A percentile compares a stretch with the other conserved stretches of the same genome.
phyloP scores from a whole-genome alignment of 2,888 invertebrate species.

The Acronicta psi region DNA sequence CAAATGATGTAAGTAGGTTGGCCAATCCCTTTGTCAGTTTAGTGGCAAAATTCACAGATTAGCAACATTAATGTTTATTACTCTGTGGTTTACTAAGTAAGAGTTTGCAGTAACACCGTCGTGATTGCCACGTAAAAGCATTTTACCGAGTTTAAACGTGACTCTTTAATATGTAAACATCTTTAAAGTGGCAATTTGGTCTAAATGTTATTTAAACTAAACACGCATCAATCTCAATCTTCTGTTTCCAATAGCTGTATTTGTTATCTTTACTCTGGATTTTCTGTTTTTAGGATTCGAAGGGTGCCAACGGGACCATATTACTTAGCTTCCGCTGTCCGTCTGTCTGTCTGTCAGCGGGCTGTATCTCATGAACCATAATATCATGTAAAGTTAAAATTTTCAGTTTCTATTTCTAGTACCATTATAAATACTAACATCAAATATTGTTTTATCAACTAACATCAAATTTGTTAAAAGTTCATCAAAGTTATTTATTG shows the following conservation, averaged over 20 bases:
- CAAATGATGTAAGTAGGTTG: slow-evolving; percentile 13
- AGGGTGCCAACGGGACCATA: too few relatives aligned
- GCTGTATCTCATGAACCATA: too few relatives aligned
- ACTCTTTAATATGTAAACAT: slow-evolving; percentile 32
- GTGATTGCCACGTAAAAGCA: slow-evolving; percentile 42
- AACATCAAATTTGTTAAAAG: neutral
- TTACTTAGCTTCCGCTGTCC: too few relatives aligned
- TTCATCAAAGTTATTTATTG: neutral
- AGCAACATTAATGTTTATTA: slow-evolving; percentile 48
- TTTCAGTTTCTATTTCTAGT: too few relatives aligned
- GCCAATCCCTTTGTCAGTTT: slow-evolving; percentile 34
- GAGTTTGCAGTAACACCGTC: slow-evolving; percentile 37
- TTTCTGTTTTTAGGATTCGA: too few relatives aligned
- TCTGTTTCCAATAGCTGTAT: neutral
- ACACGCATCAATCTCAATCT: slow-evolving; percentile 8
- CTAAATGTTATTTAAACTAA: neutral
- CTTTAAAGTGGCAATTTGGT: slow-evolving; percentile 1
- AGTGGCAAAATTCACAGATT: slow-evolving; percentile 34
- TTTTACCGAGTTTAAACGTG: slow-evolving; percentile 29
- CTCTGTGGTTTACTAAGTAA: slow-evolving; percentile 38
- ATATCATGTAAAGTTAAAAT: too few relatives aligned
- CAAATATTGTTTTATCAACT: neutral
- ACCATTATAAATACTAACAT: too few relatives aligned
- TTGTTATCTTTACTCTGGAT: too few relatives aligned
- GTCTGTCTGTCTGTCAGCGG: too few relatives aligned